Percentiles rank a stretch among this genome's conserved stretches.
phyloP scores from a whole-genome alignment of 1,140 invertebrate species.

The Atta cephalotes region DNA sequence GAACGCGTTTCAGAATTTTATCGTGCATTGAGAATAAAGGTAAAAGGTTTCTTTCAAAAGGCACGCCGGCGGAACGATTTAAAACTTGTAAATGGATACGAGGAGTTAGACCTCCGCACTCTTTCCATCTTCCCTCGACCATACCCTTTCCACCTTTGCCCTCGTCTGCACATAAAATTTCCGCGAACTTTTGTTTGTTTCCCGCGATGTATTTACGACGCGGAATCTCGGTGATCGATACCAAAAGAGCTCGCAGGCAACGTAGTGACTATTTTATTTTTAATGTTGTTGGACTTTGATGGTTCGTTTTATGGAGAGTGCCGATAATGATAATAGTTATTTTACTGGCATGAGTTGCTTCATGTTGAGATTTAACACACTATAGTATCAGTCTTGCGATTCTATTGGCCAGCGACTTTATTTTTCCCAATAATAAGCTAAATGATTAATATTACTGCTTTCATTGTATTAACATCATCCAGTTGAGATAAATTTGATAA shows the following conservation, averaged over 20 bases:
- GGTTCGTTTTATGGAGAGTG: constrained; percentile 30
- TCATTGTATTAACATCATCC: background rate
- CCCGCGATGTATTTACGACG: constrained; percentile 58
- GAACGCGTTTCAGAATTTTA: constrained; percentile 81
- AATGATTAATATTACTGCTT: constrained; percentile 4
- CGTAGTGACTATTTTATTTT: constrained; percentile 54
- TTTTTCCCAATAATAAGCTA: background rate
- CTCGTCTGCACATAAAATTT: constrained; percentile 61
- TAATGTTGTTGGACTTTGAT: constrained; percentile 50
- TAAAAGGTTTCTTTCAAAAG: constrained; percentile 82
- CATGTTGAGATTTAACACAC: background rate
- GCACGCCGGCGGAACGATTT: constrained; percentile 78
- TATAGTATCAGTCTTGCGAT: background rate
- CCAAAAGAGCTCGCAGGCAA: constrained; percentile 26
- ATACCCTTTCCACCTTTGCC: constrained; percentile 29
- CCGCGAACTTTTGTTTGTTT: constrained; percentile 63
- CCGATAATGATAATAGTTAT: constrained; percentile 42
- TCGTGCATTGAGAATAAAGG: constrained; percentile 78
- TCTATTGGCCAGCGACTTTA: background rate
- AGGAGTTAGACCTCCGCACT: constrained; percentile 73
- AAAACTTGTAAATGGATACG: constrained; percentile 81
- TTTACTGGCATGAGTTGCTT: background rate
- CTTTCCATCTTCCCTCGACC: constrained; percentile 49
- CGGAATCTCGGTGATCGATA: constrained; percentile 59
- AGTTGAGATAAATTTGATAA: background rate